phyloP scores from a whole-genome alignment of 2,888 invertebrate genomes.

The Cerceris rybyensis region DNA sequence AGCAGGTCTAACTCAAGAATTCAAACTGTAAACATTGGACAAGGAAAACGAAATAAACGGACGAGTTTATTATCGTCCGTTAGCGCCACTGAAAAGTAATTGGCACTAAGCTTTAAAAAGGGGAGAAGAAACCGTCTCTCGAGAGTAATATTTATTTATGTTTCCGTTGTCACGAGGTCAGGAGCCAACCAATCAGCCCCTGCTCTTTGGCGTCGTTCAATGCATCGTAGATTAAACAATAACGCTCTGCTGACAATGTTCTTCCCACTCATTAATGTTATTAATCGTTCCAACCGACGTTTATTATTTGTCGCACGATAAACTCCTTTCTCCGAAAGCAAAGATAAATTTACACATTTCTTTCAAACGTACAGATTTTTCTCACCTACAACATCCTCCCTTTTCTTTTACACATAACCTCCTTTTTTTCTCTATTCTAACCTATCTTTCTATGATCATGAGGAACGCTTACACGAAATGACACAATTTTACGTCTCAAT shows the following conservation, averaged over 20 bases:
- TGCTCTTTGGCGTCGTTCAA: constrained; percentile 24
- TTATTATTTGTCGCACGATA: constrained; percentile 48
- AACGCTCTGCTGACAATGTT: constrained; percentile 40
- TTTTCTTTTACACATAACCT: too few relatives aligned
- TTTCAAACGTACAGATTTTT: too few relatives aligned
- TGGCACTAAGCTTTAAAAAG: not conserved
- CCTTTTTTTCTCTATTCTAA: too few relatives aligned
- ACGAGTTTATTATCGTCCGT: not conserved
- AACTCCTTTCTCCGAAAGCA: constrained; percentile 47
- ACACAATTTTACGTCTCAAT: too few relatives aligned
- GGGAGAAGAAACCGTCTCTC: constrained; percentile 2
- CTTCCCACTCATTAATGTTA: constrained; percentile 19
- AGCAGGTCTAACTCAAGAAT: too few relatives aligned
- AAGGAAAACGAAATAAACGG: not conserved
- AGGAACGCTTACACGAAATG: too few relatives aligned
- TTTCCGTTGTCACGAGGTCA: constrained; percentile 56
- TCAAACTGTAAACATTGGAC: too few relatives aligned
- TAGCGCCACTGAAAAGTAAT: not conserved
- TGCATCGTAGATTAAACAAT: constrained; percentile 54
- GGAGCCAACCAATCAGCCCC: constrained; percentile 45
- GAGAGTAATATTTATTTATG: constrained; percentile 51
- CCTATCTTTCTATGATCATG: too few relatives aligned
- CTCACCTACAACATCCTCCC: too few relatives aligned
- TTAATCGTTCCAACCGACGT: constrained; percentile 37
- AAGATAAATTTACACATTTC: not conserved